These are phyloP conservation scores for Barbus barbus DNA, from an alignment of 2,113 vertebrate species.

Conservation along the genomic window DNA sequence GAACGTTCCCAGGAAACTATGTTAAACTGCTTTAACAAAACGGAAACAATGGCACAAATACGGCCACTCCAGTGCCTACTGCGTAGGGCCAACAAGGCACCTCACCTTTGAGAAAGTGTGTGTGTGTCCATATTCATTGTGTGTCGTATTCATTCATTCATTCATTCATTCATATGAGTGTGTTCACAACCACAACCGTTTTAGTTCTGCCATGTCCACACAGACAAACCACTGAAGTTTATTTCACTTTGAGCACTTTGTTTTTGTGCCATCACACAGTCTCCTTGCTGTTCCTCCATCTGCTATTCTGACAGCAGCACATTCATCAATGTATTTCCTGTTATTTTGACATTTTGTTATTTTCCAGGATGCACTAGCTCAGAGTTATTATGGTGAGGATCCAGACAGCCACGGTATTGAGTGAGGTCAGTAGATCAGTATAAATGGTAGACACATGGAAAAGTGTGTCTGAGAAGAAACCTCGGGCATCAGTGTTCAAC, in stretches of 20 bases:
- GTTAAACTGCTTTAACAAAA: conserved; percentile 92
- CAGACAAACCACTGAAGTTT: conserved; percentile 51
- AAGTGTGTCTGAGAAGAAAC: background rate
- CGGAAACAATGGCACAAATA: conserved; percentile 74
- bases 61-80: conserved; percentile 67
- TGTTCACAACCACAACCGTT: conserved; percentile 65
- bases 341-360: background rate
- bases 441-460: background rate
- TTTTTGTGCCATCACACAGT: conserved; percentile 28
- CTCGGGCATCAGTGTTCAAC: conserved; percentile 15
- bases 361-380: background rate
- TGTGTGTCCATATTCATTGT: conserved; percentile 46
- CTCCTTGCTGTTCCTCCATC: background rate
- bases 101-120: conserved; percentile 57
- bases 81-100: conserved; percentile 50
- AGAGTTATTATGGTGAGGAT: background rate
- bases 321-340: background rate
- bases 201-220: conserved; percentile 74
- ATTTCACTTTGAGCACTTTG: conserved; percentile 31
- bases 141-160: too few relatives aligned
- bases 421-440: conserved; percentile 29
- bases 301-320: conserved; percentile 1
- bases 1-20: conserved; percentile 99
- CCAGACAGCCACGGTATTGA: background rate
- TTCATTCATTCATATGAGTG: too few relatives aligned